A percentile compares a stretch with the other conserved stretches of the same genome.
These are phyloP conservation scores for Periphyllus acericola DNA, from an alignment of 2,888 invertebrate species.

Conservation along the genomic window DNA sequence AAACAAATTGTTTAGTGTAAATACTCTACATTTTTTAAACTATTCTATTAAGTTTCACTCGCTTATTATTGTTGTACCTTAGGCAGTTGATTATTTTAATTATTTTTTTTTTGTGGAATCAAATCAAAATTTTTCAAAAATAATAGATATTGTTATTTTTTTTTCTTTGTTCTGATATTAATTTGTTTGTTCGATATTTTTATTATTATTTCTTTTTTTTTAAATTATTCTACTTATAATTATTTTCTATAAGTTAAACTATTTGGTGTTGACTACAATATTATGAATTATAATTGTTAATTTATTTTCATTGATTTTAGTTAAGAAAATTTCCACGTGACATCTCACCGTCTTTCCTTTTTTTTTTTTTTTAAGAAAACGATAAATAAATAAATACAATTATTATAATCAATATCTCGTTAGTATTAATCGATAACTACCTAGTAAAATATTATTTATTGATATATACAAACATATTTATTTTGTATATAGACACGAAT, in stretches of 20 bases:
- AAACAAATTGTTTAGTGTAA: constrained; percentile 58
- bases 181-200: constrained; percentile 55
- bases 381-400: constrained; percentile 57
- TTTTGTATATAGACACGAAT: constrained; percentile 62
- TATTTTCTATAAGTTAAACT: constrained; percentile 54
- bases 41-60: constrained; percentile 61
- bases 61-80: constrained; percentile 61
- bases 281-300: constrained; percentile 58
- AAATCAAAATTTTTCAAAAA: constrained; percentile 52
- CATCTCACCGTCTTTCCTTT: constrained; percentile 61
- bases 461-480: constrained; percentile 58
- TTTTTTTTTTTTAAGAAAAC: constrained; percentile 49
- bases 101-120: constrained; percentile 53
- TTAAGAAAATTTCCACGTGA: constrained; percentile 57
- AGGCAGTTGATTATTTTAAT: constrained; percentile 55
- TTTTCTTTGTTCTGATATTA: constrained; percentile 50
- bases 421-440: constrained; percentile 61
- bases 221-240: constrained; percentile 39
- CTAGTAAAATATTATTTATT: constrained; percentile 61
- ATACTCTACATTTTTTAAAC: constrained; percentile 53
- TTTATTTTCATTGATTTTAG: constrained; percentile 53
- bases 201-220: constrained; percentile 28
- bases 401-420: constrained; percentile 61
- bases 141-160: constrained; percentile 57
- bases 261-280: constrained; percentile 55